Evolutionary conservation across 2,113 vertebrate genomes (phyloP), one percentile per base, ranked within the genome.

Genomic region (Cisticola juncidis): DNA sequence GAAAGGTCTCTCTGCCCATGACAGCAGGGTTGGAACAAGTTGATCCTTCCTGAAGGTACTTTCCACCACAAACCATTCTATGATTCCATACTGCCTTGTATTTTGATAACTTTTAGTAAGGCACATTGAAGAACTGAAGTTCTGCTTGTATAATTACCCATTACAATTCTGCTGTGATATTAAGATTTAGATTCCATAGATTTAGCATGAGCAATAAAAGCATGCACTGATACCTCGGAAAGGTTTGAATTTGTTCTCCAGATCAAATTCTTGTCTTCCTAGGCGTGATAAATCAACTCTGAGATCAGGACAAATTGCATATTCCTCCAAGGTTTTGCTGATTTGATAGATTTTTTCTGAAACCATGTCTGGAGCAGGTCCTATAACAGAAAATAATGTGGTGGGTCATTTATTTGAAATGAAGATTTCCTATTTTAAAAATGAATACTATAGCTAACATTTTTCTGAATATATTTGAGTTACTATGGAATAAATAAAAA

Each of bases 191-290:
- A 69, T 71, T 15, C 9, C 40, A 65, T 9, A 2, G 31, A 81
- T 28, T 18, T 47, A 73, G 17, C 61, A 77, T 38, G 28, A 68
- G 42, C 65, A 84, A 95, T 68, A 84, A 95, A 69, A 95, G 33
- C 38, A n/a, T 2, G 73, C 8, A 31, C 0, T 47, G 50, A 79
- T 98, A 99, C 99, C 99, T 98, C 99, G 98, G 97, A 99, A 99
- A 79, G 99, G 99, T 95, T 99, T 99, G 97, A 99, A 99, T 96
- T 99, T 99, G 98, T 99, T 99, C 98, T 99, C 99, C 94, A 99
- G 96, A 97, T 99, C 99, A 98, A 99, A 99, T 81, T 99, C 99
- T 89, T 99, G 99, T 88, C 99, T 99, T 97, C 99, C 99, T 71
- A 99, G 97, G 53, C 99, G 98, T 91, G 99, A 99, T 14, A 99